These are phyloP conservation scores for human DNA, from an alignment of 2,113 vertebrate genomes.

Conservation along the genomic window DNA sequence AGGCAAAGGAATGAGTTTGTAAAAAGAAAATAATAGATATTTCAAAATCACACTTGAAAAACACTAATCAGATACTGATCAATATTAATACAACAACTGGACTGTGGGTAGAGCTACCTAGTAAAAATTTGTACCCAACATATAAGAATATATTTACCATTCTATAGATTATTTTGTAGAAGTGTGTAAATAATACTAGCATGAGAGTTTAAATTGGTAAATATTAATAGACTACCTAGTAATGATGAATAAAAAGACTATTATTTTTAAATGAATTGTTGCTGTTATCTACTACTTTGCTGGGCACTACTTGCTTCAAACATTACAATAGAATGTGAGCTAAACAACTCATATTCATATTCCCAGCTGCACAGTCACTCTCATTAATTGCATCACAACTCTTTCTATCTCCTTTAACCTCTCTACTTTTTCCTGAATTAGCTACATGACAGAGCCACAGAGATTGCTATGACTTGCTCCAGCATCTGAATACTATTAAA, in stretches of 20 bases:
- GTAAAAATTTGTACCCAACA: background rate
- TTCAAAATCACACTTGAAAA: conserved; percentile 3
- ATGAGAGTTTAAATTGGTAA: background rate
- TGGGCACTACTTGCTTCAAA: background rate
- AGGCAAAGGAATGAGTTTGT: background rate
- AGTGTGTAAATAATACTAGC: background rate
- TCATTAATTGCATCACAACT: background rate
- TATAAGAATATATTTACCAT: background rate
- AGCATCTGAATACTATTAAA: background rate
- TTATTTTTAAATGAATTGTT: background rate
- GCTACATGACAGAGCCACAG: too few species aligned
- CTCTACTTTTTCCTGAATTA: background rate
- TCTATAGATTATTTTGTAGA: background rate
- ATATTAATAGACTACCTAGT: background rate
- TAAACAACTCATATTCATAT: background rate
- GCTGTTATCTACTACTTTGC: background rate
- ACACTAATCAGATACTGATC: background rate
- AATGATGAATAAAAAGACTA: background rate
- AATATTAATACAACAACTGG: background rate
- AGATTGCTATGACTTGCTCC: background rate
- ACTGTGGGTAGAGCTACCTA: background rate
- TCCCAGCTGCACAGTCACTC: background rate
- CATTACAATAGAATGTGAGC: background rate
- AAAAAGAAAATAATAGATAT: background rate
- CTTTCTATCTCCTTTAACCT: background rate